Conservation (phyloP, 2,888 invertebrate species). For the Dorcus hopei region DNA sequence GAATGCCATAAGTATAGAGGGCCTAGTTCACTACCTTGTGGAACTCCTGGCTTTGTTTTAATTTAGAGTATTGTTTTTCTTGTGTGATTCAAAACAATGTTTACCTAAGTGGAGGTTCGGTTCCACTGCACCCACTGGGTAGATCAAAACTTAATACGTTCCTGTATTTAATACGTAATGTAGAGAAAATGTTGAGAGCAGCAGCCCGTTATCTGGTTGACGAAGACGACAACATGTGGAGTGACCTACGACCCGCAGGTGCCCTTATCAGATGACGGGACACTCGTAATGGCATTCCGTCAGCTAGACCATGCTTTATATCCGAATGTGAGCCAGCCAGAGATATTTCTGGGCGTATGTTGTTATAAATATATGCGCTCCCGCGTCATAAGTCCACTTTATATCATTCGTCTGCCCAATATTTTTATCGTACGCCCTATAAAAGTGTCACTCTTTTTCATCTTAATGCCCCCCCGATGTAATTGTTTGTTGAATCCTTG, state of each 20-base stretch:
- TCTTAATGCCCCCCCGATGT: too few relatives aligned
- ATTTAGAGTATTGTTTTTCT: too few relatives aligned
- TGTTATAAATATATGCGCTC: neutral
- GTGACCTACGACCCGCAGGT: conserved; percentile 42
- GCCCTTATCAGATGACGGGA: conserved; percentile 46
- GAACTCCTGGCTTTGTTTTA: too few relatives aligned
- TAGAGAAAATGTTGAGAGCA: conserved; percentile 12
- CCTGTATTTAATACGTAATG: conserved; percentile 4
- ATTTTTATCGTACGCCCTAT: conserved; percentile 23
- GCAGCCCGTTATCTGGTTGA: conserved; percentile 19
- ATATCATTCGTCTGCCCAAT: conserved; percentile 31
- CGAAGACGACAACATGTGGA: conserved; percentile 39
- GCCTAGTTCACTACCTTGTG: too few relatives aligned
- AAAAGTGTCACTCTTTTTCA: too few relatives aligned
- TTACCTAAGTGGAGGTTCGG: too few relatives aligned
- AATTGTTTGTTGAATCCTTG: too few relatives aligned
- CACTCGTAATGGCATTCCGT: conserved; percentile 48
- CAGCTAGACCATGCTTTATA: conserved; percentile 24
- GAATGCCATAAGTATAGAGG: too few relatives aligned
- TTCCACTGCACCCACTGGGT: neutral
- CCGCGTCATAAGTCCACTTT: conserved; percentile 32
- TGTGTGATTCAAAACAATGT: too few relatives aligned
- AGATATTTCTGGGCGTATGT: too few relatives aligned
- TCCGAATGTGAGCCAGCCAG: conserved; percentile 13
- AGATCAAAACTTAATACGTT: conserved; percentile 5